Base-by-base conservation (phyloP, 2,113 vertebrate species). In the Montifringilla adamsi region DNA sequence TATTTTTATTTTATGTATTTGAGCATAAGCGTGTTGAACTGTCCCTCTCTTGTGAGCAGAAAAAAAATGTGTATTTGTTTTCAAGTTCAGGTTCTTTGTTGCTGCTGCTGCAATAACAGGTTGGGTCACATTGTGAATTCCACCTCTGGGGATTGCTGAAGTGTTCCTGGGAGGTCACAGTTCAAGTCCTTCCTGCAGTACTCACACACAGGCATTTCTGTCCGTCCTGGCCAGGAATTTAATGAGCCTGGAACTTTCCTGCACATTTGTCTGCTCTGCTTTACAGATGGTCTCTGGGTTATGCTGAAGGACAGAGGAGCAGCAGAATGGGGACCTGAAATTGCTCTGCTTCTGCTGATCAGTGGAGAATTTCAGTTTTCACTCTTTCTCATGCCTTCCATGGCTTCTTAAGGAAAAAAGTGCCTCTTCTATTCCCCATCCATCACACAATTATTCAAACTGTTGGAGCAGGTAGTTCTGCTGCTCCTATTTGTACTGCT, bases 401-500 rank as follows among this genome's bases (percentile, higher is more conserved):
- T 44, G 52, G 30, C 11, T 69, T 50, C 82, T 80, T 47, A 46
- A 83, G 72, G 78, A 80, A 79, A 84, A 87, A 82, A 62, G 30
- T 17, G 13, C 31, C 30, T 58, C 58, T 50, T 91, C 72, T 66
- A 2, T 67, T 95, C 55, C 55, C 80, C 87, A 93, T 90, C 72
- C 68, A 85, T 90, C 72, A 66, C 70, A 67, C 85, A 83, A 88
- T 96, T 92, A 95, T 93, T 88, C 84, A 56, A 92, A 80, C 88
- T 72, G 72, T 77, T 92, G 90, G 49, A 96, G 79, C 76, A 88
- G 90, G 92, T 90, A 94, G 83, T 78, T 88, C 87, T 90, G 23
- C 78, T 93, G 87, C 79, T 96, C 79, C 47, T 90, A 67, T 95
- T 93, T 96, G 84, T 95, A 95, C 84, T 47, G 76, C 92, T 96